Conservation (phyloP, 1,140 invertebrate genomes). For the Saxidomus purpurata region DNA sequence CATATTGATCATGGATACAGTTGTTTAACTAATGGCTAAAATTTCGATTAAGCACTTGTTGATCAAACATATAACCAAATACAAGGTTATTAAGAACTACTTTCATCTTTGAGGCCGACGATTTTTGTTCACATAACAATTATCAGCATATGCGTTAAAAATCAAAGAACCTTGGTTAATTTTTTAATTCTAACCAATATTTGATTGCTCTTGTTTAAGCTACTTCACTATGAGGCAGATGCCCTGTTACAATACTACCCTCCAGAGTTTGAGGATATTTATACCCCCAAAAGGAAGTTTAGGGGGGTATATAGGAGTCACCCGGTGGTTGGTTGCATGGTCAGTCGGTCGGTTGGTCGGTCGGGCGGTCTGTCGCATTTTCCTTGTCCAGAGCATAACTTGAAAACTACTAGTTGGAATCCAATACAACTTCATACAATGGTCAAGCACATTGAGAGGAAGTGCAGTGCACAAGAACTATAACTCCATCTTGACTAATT, state of each 20-base stretch:
- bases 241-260: not conserved
- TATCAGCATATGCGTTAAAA: slow-evolving; percentile 6
- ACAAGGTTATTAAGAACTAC: not conserved
- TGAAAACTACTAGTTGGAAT: too few relatives aligned
- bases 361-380: too few relatives aligned
- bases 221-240: not conserved
- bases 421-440: too few relatives aligned
- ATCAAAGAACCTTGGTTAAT: not conserved
- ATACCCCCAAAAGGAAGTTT: too few relatives aligned
- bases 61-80: not conserved
- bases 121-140: not conserved
- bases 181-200: slow-evolving; percentile 5
- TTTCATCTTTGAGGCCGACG: not conserved
- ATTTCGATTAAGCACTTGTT: slow-evolving; percentile 29
- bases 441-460: too few relatives aligned
- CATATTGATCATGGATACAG: slow-evolving; percentile 39
- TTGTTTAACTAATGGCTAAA: slow-evolving; percentile 12
- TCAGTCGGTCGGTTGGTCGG: too few relatives aligned
- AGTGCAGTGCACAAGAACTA: too few relatives aligned
- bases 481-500: too few relatives aligned
- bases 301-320: too few relatives aligned
- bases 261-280: not conserved
- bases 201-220: not conserved
- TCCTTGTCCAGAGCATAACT: too few relatives aligned
- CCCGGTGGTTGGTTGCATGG: too few relatives aligned